These are phyloP conservation scores for Hexactinellida sp. DNA, from an alignment of 37 sponge, comb jelly and placozoan species.

Conservation along the genomic window DNA sequence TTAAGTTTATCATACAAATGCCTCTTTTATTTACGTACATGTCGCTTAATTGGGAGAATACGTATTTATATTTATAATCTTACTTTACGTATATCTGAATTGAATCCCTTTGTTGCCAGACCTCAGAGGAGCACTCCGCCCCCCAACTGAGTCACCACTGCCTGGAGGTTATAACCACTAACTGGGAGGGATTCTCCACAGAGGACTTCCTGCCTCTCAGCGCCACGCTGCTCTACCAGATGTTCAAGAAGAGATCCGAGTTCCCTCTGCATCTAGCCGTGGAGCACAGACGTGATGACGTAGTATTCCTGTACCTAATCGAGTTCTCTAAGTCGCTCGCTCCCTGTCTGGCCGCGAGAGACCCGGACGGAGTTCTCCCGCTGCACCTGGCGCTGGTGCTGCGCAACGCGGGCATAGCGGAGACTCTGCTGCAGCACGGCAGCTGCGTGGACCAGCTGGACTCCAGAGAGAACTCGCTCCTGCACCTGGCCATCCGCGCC, in stretches of 20 bases:
- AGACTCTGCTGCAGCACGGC: constrained; percentile 60
- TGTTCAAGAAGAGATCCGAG: constrained; percentile 79
- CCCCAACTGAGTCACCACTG: constrained; percentile 64
- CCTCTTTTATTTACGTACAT: too few species aligned
- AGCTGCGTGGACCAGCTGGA: constrained; percentile 54
- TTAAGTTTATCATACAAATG: too few species aligned
- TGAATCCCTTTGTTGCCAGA: too few species aligned
- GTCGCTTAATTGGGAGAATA: too few species aligned
- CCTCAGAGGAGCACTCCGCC: constrained; percentile 68
- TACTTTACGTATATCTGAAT: too few species aligned
- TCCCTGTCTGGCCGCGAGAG: constrained; percentile 48
- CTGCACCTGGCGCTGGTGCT: constrained; percentile 68
- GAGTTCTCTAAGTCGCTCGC: constrained; percentile 47
- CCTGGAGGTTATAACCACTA: constrained; percentile 70
- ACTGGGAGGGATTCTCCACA: constrained; percentile 63
- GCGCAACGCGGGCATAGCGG: constrained; percentile 67
- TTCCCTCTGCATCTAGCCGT: constrained; percentile 88
- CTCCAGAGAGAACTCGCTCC: constrained; percentile 49
- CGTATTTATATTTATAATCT: too few species aligned
- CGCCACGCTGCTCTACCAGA: constrained; percentile 72
- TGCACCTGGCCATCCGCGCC: constrained; percentile 69
- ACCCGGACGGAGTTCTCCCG: constrained; percentile 54
- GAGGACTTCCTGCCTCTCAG: constrained; percentile 65
- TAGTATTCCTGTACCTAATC: constrained; percentile 85
- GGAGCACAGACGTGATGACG: constrained; percentile 69